A percentile compares a stretch with the other conserved stretches of the same genome.
Conservation (phyloP, 2,888 invertebrate species). For the Meteorus cinctellus region DNA sequence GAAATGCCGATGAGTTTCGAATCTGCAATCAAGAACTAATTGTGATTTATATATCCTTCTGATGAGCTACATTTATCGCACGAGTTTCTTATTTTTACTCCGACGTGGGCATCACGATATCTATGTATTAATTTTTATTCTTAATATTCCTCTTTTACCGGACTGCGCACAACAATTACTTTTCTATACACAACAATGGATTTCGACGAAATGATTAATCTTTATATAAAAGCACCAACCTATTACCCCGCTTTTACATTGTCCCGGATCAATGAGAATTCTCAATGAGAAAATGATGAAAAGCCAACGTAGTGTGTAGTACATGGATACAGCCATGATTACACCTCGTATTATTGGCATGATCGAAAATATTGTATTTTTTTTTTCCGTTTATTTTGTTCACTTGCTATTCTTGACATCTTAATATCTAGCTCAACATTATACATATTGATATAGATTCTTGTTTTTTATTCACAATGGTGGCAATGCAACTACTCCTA, state of each 20-base stretch:
- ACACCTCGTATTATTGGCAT: constrained; percentile 38
- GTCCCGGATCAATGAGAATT: constrained; percentile 62
- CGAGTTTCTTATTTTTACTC: background rate
- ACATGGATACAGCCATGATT: constrained; percentile 50
- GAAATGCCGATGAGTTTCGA: no score
- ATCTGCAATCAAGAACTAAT: no score
- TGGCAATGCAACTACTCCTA: no score
- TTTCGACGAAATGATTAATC: constrained; percentile 47
- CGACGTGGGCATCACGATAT: background rate
- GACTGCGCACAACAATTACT: constrained; percentile 25
- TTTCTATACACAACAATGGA: constrained; percentile 47
- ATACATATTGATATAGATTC: background rate
- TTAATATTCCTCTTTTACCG: constrained; percentile 42
- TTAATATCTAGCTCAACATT: background rate
- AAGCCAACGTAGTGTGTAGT: constrained; percentile 58
- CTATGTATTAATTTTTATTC: constrained; percentile 16
- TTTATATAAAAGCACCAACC: constrained; percentile 43
- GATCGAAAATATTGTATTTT: background rate
- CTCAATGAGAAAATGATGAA: constrained; percentile 64
- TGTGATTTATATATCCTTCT: no score
- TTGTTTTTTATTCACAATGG: no score
- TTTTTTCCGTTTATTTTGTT: background rate
- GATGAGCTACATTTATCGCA: no score
- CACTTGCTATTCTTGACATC: background rate
- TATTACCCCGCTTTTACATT: constrained; percentile 60